Conservation (phyloP, 1,140 invertebrate genomes). For the Ceratosolen solmsi region DNA sequence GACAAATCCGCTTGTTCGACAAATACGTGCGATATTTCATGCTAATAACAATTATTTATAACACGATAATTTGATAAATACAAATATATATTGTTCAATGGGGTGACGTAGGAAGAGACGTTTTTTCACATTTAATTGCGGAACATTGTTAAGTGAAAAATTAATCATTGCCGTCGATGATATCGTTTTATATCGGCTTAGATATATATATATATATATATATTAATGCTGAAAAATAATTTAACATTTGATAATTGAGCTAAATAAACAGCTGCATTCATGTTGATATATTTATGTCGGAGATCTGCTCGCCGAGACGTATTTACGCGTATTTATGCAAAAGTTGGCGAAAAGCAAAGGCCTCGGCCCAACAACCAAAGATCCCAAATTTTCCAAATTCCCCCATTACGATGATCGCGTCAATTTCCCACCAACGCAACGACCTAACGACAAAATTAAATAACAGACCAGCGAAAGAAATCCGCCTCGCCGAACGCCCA, state of each 20-base stretch:
- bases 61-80: neutral
- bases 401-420: too few relatives aligned
- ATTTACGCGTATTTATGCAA: too few relatives aligned
- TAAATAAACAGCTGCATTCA: neutral
- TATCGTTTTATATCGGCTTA: too few relatives aligned
- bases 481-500: neutral
- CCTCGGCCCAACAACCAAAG: too few relatives aligned
- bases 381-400: neutral
- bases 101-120: neutral
- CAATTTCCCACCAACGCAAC: neutral
- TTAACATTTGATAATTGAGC: neutral
- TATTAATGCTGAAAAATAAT: constrained; percentile 2
- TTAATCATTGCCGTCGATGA: too few relatives aligned
- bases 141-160: too few relatives aligned
- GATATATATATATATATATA: too few relatives aligned
- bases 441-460: constrained; percentile 4
- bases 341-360: neutral
- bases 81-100: neutral
- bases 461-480: constrained; percentile 1
- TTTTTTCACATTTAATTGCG: too few relatives aligned
- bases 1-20: too few relatives aligned
- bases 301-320: too few relatives aligned
- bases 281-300: too few relatives aligned
- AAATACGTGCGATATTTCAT: neutral
- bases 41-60: neutral